A percentile compares a stretch with the other conserved stretches of the same genome.
Conservation (phyloP, 2,113 vertebrate genomes). For the Danionella cerebrum region DNA sequence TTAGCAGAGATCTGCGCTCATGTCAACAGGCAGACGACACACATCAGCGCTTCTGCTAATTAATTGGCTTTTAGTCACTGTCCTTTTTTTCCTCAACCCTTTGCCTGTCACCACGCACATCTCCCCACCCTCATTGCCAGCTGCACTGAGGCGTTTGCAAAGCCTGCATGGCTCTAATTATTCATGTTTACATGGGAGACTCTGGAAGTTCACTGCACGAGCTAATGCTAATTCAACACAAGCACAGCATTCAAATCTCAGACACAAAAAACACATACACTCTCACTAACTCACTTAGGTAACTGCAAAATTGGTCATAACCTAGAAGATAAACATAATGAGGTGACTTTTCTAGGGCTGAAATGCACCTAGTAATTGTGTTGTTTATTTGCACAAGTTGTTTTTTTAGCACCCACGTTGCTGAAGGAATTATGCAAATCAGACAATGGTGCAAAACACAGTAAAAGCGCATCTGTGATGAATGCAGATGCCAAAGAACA, state of each 20-base stretch:
- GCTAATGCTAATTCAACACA: slow-evolving; percentile 9
- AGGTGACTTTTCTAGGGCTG: background rate
- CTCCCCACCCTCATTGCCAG: background rate
- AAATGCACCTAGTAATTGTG: background rate
- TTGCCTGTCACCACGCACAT: slow-evolving; percentile 17
- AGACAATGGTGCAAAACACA: background rate
- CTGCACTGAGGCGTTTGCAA: slow-evolving; percentile 4
- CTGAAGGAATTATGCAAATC: background rate
- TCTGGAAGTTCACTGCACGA: slow-evolving; percentile 9
- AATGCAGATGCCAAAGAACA: background rate
- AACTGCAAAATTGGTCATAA: background rate
- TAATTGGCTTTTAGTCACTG: slow-evolving; percentile 73
- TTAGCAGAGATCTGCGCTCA: slow-evolving; percentile 58
- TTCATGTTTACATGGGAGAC: slow-evolving; percentile 3
- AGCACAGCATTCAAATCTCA: background rate
- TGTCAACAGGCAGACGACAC: slow-evolving; percentile 71
- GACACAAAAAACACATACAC: background rate
- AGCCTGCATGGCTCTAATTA: slow-evolving; percentile 23
- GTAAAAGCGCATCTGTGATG: background rate
- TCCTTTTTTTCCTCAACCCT: slow-evolving; percentile 30
- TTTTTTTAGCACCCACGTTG: background rate
- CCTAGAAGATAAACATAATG: background rate
- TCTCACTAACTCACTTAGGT: background rate
- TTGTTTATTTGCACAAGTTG: background rate
- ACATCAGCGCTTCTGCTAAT: slow-evolving; percentile 68